Evolutionary conservation across 2,797 vertebrate genomes (phyloP).

Genomic region (Argya squamiceps): DNA sequence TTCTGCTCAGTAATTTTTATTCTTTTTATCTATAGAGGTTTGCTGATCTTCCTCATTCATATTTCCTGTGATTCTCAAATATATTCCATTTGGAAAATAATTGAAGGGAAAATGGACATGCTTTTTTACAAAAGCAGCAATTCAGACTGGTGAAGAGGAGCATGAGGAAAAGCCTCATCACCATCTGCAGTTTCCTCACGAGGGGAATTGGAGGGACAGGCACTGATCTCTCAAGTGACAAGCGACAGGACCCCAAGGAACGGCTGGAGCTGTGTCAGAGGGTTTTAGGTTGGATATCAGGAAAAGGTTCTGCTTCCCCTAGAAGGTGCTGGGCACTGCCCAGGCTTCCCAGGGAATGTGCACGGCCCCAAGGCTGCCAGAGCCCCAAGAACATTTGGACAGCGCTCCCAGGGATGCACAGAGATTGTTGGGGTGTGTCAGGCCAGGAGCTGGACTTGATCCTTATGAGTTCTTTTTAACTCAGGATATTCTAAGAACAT

Average conservation of each 20-base stretch:
- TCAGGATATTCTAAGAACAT: background rate
- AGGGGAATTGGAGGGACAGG: background rate
- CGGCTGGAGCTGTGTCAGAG: accelerated
- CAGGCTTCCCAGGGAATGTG: background rate
- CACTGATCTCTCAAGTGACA: background rate
- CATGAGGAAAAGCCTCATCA: background rate
- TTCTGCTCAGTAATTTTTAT: background rate
- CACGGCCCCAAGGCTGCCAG: accelerated
- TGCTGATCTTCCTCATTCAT: background rate
- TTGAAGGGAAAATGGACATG: background rate
- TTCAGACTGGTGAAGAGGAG: background rate
- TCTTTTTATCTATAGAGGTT: background rate
- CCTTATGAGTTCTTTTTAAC: background rate
- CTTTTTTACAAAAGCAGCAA: background rate
- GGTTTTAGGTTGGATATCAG: accelerated
- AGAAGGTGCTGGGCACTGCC: background rate
- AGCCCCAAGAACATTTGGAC: accelerated
- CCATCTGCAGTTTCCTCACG: background rate
- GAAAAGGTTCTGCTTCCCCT: accelerated
- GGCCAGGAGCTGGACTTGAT: accelerated
- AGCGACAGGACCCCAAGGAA: background rate
- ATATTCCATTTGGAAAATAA: background rate
- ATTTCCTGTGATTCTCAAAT: background rate
- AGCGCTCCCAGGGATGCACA: accelerated
- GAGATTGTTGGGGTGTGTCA: no score